A percentile compares a stretch with the other conserved stretches of the same genome.
phyloP scores from a whole-genome alignment of 1,140 invertebrate genomes.

The Lerema accius region DNA sequence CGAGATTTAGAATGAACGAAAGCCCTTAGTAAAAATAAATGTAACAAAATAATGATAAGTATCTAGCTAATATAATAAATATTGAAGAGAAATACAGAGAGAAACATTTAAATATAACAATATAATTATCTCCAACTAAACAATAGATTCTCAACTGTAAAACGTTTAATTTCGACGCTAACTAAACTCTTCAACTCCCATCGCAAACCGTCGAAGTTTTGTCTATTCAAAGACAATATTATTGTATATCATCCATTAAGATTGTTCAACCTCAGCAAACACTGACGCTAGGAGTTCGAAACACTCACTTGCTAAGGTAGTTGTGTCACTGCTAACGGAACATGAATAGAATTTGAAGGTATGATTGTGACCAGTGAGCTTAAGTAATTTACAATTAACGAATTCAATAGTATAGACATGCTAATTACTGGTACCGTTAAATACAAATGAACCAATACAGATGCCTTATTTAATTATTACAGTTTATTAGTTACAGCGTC shows the following conservation, averaged over 20 bases:
- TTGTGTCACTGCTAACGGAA: background rate
- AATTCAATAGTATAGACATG: too few relatives aligned
- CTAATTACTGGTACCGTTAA: too few relatives aligned
- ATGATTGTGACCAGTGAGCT: background rate
- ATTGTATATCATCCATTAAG: slow-evolving; percentile 34
- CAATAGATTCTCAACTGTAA: slow-evolving; percentile 12
- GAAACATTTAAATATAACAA: background rate
- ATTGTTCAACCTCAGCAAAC: slow-evolving; percentile 32
- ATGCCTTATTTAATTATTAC: too few relatives aligned
- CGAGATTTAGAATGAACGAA: too few relatives aligned
- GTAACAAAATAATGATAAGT: too few relatives aligned
- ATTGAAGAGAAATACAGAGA: background rate
- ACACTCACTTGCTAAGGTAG: slow-evolving; percentile 21
- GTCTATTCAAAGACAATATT: slow-evolving; percentile 34
- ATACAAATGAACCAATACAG: too few relatives aligned
- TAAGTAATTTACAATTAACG: background rate
- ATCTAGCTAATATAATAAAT: too few relatives aligned
- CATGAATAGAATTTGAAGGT: background rate
- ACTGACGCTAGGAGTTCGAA: slow-evolving; percentile 19
- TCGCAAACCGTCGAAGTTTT: slow-evolving; percentile 27
- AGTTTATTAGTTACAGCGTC: too few relatives aligned
- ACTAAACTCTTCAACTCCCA: slow-evolving; percentile 27
- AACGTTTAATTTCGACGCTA: slow-evolving; percentile 29
- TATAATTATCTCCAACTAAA: slow-evolving; percentile 15
- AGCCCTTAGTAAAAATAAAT: too few relatives aligned